phyloP scores from a whole-genome alignment of 2,888 invertebrate species.

The Eupeodes latifasciatus region DNA sequence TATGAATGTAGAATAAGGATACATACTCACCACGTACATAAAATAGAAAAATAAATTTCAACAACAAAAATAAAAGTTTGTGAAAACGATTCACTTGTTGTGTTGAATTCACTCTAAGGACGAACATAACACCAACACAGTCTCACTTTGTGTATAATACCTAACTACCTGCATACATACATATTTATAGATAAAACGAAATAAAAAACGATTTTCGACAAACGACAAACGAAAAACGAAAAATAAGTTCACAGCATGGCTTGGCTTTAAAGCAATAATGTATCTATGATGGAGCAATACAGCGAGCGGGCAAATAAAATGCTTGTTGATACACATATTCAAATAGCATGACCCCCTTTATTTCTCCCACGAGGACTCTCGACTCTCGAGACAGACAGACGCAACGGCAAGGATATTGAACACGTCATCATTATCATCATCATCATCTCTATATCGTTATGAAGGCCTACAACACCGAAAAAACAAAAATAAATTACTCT shows the following conservation, averaged over 20 bases:
- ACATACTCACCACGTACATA: background rate
- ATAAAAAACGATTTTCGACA: slow-evolving; percentile 4
- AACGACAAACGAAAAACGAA: background rate
- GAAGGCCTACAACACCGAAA: slow-evolving; percentile 15
- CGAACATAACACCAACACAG: background rate
- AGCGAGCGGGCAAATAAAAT: slow-evolving; percentile 12
- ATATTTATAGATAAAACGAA: slow-evolving; percentile 1
- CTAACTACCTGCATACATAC: background rate
- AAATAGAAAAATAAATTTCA: slow-evolving; percentile 1
- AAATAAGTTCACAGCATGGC: background rate
- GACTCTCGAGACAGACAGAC: slow-evolving; percentile 69
- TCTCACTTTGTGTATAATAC: no score
- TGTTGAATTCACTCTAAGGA: slow-evolving; percentile 19
- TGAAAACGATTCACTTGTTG: slow-evolving; percentile 20
- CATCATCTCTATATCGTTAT: slow-evolving; percentile 31
- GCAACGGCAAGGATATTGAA: slow-evolving; percentile 65
- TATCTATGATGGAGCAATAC: background rate
- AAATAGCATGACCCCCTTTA: slow-evolving; percentile 44
- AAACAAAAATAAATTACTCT: slow-evolving; percentile 29
- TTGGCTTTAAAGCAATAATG: slow-evolving; percentile 13
- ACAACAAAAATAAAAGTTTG: slow-evolving; percentile 7
- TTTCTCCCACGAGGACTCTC: slow-evolving; percentile 50
- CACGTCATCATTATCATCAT: slow-evolving; percentile 65
- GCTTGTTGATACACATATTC: slow-evolving; percentile 48
- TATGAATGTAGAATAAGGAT: no score